These are phyloP conservation scores for Drosophila elegans DNA, from an alignment of 1,140 invertebrate species.

Conservation along the genomic window DNA sequence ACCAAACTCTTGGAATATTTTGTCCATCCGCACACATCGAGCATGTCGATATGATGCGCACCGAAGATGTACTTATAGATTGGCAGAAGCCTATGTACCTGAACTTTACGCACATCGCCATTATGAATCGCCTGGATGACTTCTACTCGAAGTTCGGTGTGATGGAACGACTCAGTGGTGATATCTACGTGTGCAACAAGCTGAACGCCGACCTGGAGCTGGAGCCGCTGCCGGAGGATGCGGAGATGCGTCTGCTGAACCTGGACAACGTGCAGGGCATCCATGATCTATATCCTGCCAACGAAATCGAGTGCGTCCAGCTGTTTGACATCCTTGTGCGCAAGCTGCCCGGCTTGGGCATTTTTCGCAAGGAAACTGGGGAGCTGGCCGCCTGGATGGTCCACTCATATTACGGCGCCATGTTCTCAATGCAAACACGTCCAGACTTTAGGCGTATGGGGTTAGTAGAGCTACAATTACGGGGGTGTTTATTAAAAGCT, in stretches of 20 bases:
- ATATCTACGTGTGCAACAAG: conserved; percentile 90
- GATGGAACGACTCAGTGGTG: conserved; percentile 90
- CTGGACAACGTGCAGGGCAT: conserved; percentile 91
- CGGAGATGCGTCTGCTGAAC: conserved; percentile 89
- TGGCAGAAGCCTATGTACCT: conserved; percentile 91
- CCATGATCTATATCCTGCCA: conserved; percentile 93
- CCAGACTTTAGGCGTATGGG: conserved; percentile 92
- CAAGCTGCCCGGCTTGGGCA: conserved; percentile 90
- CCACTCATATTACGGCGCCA: conserved; percentile 94
- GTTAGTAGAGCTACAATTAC: conserved; percentile 66
- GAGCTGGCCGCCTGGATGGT: conserved; percentile 93
- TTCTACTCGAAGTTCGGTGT: conserved; percentile 87
- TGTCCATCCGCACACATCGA: conserved; percentile 91
- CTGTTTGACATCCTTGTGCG: conserved; percentile 91
- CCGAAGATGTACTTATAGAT: conserved; percentile 91
- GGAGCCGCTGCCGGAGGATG: conserved; percentile 88
- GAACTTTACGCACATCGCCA: conserved; percentile 92
- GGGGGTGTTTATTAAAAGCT: not conserved
- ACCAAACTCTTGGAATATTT: conserved; percentile 93
- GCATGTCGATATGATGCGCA: conserved; percentile 88
- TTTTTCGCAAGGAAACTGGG: conserved; percentile 88
- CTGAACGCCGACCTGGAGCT: conserved; percentile 86
- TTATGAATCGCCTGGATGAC: conserved; percentile 89
- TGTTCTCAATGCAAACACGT: conserved; percentile 95
- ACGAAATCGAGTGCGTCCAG: conserved; percentile 93